Base-by-base conservation (phyloP, 1,140 invertebrate species). In the Ptiloglossa arizonensis region DNA sequence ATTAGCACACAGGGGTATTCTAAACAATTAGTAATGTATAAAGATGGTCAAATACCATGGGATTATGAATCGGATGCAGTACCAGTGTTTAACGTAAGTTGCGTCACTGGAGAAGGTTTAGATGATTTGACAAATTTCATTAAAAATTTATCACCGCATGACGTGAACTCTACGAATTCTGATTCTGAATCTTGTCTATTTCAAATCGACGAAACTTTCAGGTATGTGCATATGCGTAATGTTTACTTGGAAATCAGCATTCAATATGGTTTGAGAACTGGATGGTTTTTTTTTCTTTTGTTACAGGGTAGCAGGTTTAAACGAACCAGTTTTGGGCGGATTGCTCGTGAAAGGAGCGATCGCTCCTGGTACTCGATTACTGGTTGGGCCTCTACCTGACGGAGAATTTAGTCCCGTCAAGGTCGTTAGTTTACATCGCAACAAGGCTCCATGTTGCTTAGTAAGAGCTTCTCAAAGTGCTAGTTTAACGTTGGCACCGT, bases 11-110 rank as follows among this genome's bases (percentile, higher is more conserved):
- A 94, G 29, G 94, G 95, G 0, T 96, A 95, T 91, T 93, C 94
- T 11, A 94, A 96, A 92, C 95, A 95, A n/a, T 92, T 97, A 70
- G 87, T 95, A 54, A 92, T 97, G 0, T 94, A 95, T 27, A 96
- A 97, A 90, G 95, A 95, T 22, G 95, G 96, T 24, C 95, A 94
- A 50, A 94, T 95, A 35, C 93, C 94, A 4, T 94, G 94, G 85
- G 93, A 95, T 79, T 90, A 94, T 24, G 93, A 94, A 11, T 93
- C 94, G 41, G 95, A 95, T 64, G 93, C 96, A 67, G 95, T 97
- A 54, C 97, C 98, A 13, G 96, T 99, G 82, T 98, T 99, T 90
- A 95, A 95, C 63, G 96, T 99, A n/a, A 99, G 98, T n/a, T 97
- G 96, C 90, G 98, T 99, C 0, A 97, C 95, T 19, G 98, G 98